Percentiles rank a stretch among this genome's conserved stretches.
phyloP scores from a whole-genome alignment of 2,113 vertebrate genomes.

The Fukomys damarensis region DNA sequence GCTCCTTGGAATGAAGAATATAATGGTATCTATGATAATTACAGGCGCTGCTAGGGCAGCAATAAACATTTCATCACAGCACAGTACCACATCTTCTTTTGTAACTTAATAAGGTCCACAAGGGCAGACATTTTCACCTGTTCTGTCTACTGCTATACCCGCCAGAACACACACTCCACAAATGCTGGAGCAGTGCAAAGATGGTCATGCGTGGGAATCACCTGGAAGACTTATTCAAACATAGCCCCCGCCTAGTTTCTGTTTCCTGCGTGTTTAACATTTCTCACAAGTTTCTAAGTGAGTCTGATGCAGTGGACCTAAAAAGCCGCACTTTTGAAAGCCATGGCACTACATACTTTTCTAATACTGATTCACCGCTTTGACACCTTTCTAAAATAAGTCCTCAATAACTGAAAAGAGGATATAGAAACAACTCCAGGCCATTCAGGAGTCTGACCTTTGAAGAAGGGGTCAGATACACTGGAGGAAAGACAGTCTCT shows the following conservation, averaged over 20 bases:
- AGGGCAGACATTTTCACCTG: background rate
- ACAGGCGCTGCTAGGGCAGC: background rate
- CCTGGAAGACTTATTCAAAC: background rate
- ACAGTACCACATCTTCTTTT: background rate
- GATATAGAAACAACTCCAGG: background rate
- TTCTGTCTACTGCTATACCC: background rate
- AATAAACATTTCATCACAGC: background rate
- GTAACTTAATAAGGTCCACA: background rate
- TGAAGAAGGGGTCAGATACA: background rate
- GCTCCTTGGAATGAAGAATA: background rate
- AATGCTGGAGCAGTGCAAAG: background rate
- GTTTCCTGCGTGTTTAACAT: background rate
- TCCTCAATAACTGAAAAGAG: background rate
- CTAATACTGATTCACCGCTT: background rate
- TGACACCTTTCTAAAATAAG: background rate
- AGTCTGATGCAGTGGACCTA: background rate
- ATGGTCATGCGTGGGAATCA: background rate
- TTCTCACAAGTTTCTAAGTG: background rate
- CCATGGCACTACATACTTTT: background rate
- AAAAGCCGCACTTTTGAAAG: background rate
- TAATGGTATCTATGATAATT: background rate
- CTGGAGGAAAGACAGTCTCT: background rate
- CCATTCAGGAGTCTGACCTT: background rate
- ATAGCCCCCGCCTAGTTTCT: background rate
- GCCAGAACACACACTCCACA: background rate